These are phyloP conservation scores for Grallaria varia DNA, from an alignment of 2,113 vertebrate species.

Conservation along the genomic window DNA sequence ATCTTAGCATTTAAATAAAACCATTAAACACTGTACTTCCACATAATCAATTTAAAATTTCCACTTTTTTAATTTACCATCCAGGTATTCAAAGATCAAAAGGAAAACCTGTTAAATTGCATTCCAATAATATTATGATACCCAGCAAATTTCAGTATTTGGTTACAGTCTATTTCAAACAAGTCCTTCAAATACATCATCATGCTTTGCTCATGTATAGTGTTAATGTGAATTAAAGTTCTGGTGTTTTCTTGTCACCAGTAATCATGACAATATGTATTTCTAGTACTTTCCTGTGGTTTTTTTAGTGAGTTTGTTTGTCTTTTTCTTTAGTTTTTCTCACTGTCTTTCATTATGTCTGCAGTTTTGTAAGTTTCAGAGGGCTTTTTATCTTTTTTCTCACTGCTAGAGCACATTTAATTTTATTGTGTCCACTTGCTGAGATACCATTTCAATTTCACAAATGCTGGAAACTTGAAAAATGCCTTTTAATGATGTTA, in stretches of 20 bases:
- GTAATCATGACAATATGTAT: not conserved
- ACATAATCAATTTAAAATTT: not conserved
- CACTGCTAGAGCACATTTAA: not conserved
- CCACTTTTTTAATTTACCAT: not conserved
- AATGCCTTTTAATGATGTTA: not conserved
- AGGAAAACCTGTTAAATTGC: not conserved
- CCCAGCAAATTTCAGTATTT: not conserved
- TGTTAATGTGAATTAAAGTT: not conserved
- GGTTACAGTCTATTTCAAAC: not conserved
- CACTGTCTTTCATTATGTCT: not conserved
- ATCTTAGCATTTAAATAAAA: not conserved
- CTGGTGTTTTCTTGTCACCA: not conserved
- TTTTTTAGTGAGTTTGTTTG: not conserved
- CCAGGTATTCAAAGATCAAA: not conserved
- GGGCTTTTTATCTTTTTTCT: not conserved
- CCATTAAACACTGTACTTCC: not conserved
- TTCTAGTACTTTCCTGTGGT: not conserved
- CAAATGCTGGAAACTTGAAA: not conserved
- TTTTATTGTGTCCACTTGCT: not conserved
- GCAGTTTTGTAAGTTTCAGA: not conserved
- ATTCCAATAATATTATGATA: not conserved
- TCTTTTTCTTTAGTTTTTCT: not conserved
- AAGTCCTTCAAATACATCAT: not conserved
- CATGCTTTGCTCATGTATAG: not conserved
- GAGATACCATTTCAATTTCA: not conserved